These are phyloP conservation scores for Casuarius casuarius DNA, from an alignment of 2,113 vertebrate genomes.

Conservation along the genomic window DNA sequence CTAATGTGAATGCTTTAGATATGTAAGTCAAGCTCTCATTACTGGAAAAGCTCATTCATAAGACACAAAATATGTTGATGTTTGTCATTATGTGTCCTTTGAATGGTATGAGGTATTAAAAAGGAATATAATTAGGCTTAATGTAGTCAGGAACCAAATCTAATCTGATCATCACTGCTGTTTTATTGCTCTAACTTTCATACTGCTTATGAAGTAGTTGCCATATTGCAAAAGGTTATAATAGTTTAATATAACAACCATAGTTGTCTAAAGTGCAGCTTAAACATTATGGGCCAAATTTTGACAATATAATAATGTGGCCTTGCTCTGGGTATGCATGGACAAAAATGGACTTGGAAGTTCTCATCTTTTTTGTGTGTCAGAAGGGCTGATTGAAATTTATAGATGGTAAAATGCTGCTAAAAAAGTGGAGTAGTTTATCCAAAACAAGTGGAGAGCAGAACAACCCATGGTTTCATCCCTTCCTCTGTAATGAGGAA, in stretches of 20 bases:
- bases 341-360: not conserved
- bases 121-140: slow-evolving; percentile 56
- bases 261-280: not conserved
- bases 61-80: slow-evolving; percentile 19
- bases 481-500: not conserved
- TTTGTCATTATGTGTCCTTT: slow-evolving; percentile 42
- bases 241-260: not conserved
- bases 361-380: not conserved
- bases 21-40: slow-evolving; percentile 56
- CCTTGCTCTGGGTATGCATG: not conserved
- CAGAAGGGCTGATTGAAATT: not conserved
- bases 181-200: slow-evolving; percentile 54
- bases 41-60: slow-evolving; percentile 30
- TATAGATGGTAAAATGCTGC: not conserved
- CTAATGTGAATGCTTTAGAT: slow-evolving; percentile 31
- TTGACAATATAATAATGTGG: not conserved
- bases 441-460: not conserved
- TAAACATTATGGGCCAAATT: slow-evolving; percentile 23
- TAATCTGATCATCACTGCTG: slow-evolving; percentile 50
- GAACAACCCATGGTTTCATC: not conserved
- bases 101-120: slow-evolving; percentile 44
- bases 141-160: slow-evolving; percentile 53
- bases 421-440: not conserved
- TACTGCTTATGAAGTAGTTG: slow-evolving; percentile 25
- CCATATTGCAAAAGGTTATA: slow-evolving; percentile 40